Evolutionary conservation across 2,113 vertebrate species (phyloP).

Genomic region (Tenebrosternarchus preto): DNA sequence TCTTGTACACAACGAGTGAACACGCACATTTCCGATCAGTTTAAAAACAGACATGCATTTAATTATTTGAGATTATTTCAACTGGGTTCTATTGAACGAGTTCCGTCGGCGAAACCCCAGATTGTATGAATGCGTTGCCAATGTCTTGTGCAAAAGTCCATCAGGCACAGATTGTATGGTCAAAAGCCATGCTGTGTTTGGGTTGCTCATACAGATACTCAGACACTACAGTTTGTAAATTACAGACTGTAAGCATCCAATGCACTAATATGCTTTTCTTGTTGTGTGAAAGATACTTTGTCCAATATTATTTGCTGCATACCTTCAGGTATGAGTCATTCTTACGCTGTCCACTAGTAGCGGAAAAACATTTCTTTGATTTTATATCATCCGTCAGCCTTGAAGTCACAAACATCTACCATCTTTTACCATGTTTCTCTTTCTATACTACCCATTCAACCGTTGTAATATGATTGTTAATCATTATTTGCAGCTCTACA

Average conservation of each 20-base stretch:
- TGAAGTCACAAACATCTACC: background rate
- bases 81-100: too few species aligned
- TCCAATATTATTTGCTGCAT: background rate
- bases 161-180: slow-evolving; percentile 32
- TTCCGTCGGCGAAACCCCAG: background rate
- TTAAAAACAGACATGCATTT: too few species aligned
- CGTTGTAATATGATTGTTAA: background rate
- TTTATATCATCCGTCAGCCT: background rate
- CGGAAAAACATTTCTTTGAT: background rate
- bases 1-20: too few species aligned
- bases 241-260: background rate
- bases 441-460: background rate
- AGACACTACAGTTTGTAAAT: slow-evolving; percentile 21
- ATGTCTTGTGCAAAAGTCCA: slow-evolving; percentile 27
- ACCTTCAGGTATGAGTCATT: slow-evolving; percentile 33
- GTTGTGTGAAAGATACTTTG: background rate
- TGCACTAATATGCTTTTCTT: too few species aligned
- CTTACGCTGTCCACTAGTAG: background rate
- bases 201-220: slow-evolving; percentile 35
- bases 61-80: too few species aligned
- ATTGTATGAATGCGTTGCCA: background rate
- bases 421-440: background rate
- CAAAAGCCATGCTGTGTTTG: slow-evolving; percentile 40
- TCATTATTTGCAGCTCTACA: background rate
- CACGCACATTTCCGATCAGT: too few species aligned